phyloP scores from a whole-genome alignment of 1,140 invertebrate species.

The Melanaphis sacchari region DNA sequence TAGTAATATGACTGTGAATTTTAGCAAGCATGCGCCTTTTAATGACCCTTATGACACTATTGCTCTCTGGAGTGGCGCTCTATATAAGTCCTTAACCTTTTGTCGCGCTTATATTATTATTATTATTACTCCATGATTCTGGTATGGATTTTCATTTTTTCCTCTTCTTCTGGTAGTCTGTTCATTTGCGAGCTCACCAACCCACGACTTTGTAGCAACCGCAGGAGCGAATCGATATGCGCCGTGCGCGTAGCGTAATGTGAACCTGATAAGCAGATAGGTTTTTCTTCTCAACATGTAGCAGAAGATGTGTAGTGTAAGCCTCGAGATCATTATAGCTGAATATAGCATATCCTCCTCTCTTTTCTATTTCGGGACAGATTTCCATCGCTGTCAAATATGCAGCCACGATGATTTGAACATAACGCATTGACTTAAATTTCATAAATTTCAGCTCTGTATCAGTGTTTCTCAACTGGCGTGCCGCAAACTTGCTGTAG shows the following conservation, averaged over 20 bases:
- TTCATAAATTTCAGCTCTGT: background rate
- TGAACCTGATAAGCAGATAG: background rate
- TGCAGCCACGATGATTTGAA: background rate
- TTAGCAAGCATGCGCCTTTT: slow-evolving; percentile 44
- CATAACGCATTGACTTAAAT: background rate
- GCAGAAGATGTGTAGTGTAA: background rate
- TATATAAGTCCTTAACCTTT: background rate
- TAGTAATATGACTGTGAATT: background rate
- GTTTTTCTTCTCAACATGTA: background rate
- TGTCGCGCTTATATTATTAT: background rate
- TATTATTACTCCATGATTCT: background rate
- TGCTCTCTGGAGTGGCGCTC: background rate
- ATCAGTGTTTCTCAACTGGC: too few species aligned
- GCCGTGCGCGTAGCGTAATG: background rate
- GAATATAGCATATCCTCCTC: background rate
- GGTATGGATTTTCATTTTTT: background rate
- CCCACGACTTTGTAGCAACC: too few species aligned
- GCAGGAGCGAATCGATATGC: background rate
- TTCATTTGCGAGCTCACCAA: background rate
- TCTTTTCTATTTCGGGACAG: background rate
- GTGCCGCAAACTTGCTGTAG: too few species aligned
- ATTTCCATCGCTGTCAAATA: background rate
- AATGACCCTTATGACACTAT: background rate
- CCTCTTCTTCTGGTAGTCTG: background rate
- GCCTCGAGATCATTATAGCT: background rate